These are phyloP conservation scores for Alectoris magna DNA, from an alignment of 2,797 vertebrate genomes.

Conservation along the genomic window DNA sequence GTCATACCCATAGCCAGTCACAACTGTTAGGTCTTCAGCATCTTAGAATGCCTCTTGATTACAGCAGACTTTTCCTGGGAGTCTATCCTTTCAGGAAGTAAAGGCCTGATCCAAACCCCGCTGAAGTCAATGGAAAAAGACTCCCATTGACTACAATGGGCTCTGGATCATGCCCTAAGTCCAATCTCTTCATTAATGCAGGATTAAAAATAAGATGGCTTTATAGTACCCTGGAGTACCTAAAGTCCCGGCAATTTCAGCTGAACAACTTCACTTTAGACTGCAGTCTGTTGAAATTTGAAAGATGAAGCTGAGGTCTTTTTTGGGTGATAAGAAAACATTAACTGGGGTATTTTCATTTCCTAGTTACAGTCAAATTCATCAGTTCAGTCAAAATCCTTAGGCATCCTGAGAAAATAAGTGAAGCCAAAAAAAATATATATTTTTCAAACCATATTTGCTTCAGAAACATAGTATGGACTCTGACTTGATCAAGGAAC, in stretches of 20 bases:
- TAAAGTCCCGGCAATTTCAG: not conserved
- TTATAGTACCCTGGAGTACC: not conserved
- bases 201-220: not conserved
- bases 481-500: not conserved
- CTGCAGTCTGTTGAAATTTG: not conserved
- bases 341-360: not conserved
- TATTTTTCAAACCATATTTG: not conserved
- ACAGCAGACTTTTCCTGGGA: not conserved
- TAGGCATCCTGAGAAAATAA: not conserved
- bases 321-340: not conserved
- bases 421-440: not conserved
- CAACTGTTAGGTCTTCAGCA: not conserved
- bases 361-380: not conserved
- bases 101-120: conserved; percentile 67
- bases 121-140: conserved; percentile 71
- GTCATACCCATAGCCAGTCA: not conserved
- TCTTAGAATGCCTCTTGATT: conserved; percentile 37
- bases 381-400: not conserved
- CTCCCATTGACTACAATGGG: conserved; percentile 71
- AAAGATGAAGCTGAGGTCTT: not conserved
- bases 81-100: conserved; percentile 56
- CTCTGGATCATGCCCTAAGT: conserved; percentile 68
- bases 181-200: conserved; percentile 39
- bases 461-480: not conserved
- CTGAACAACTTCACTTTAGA: not conserved